Evolutionary conservation across 2,113 vertebrate species (phyloP).

Genomic region (Ciconia stormi): DNA sequence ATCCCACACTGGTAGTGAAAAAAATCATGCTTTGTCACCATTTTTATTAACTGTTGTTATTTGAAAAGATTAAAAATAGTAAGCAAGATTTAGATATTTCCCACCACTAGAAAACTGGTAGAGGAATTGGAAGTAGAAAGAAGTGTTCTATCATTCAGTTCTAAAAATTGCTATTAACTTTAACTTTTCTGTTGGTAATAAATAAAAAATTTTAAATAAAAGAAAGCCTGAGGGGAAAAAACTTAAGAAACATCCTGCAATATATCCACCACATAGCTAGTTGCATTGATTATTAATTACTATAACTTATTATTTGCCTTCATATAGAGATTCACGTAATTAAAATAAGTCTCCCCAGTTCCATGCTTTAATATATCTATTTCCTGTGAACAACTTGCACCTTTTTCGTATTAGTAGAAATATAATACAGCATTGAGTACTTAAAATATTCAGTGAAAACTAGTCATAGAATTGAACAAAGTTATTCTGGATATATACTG

Average conservation of each 20-base stretch:
- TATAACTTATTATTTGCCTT: neutral
- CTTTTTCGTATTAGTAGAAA: neutral
- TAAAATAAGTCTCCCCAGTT: neutral
- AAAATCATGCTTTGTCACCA: neutral
- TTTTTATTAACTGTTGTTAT: neutral
- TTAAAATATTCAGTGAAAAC: neutral
- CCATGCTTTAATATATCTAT: neutral
- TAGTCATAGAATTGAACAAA: neutral
- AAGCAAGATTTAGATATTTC: neutral
- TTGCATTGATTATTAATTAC: neutral
- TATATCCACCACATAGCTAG: neutral
- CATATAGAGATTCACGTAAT: neutral
- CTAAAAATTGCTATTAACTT: neutral
- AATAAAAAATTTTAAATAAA: neutral
- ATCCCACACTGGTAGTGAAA: neutral
- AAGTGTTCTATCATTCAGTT: neutral
- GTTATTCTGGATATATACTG: neutral
- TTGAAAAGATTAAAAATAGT: neutral
- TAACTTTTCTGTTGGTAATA: neutral
- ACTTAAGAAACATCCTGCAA: neutral
- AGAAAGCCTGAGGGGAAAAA: neutral
- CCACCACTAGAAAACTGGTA: neutral
- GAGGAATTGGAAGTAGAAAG: neutral
- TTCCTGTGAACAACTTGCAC: neutral
- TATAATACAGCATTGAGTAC: neutral